A percentile compares a stretch with the other conserved stretches of the same genome.
Evolutionary conservation across 2,113 vertebrate species (phyloP).

Genomic region (Grus americana): DNA sequence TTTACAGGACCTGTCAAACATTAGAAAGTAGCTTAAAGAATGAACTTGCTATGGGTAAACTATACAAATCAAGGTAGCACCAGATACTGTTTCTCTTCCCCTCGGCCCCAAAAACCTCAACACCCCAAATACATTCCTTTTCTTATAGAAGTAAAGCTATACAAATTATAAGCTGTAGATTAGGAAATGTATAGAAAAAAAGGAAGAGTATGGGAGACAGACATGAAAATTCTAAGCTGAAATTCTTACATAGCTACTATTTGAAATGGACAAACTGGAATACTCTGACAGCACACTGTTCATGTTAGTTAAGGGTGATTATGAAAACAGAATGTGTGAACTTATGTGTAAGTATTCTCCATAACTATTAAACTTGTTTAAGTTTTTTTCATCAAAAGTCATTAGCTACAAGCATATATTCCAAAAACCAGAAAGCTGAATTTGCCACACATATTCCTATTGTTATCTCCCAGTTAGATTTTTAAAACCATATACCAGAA

Average conservation of each 20-base stretch:
- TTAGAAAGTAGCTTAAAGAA: neutral
- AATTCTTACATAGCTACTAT: neutral
- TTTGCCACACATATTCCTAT: neutral
- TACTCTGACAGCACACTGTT: neutral
- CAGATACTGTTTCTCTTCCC: neutral
- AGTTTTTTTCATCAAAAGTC: neutral
- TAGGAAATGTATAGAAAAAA: neutral
- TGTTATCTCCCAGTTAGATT: neutral
- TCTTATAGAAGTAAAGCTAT: neutral
- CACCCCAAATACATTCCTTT: neutral
- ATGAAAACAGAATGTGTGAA: neutral
- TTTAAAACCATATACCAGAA: neutral
- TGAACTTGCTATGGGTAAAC: neutral
- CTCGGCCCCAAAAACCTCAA: neutral
- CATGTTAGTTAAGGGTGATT: neutral
- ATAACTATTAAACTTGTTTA: neutral
- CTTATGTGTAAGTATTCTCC: neutral
- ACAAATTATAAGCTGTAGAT: neutral
- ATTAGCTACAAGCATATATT: neutral
- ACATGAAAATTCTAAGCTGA: neutral
- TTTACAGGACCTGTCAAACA: neutral
- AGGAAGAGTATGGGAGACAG: neutral
- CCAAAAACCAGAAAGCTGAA: neutral
- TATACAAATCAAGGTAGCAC: neutral
- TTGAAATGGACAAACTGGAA: neutral